phyloP scores from a whole-genome alignment of 2,113 vertebrate genomes.

The Onychorhynchus coronatus region DNA sequence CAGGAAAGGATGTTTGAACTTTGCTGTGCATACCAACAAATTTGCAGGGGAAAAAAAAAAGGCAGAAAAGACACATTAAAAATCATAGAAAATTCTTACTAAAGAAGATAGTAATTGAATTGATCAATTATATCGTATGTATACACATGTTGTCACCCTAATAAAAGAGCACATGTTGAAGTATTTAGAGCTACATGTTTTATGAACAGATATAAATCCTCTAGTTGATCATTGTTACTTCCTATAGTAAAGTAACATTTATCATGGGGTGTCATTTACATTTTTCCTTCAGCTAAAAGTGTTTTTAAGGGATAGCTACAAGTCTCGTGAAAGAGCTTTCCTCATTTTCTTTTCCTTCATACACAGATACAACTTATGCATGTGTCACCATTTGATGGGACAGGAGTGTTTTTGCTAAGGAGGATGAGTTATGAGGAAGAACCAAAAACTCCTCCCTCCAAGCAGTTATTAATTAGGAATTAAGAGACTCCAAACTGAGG shows the following conservation, averaged over 20 bases:
- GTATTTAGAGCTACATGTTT: background rate
- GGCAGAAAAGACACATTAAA: background rate
- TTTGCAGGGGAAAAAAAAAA: background rate
- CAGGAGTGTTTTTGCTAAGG: no score
- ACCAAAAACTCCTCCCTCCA: no score
- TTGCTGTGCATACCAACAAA: background rate
- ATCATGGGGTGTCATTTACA: background rate
- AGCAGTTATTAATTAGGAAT: no score
- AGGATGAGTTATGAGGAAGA: no score
- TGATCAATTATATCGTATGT: background rate
- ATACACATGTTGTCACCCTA: background rate
- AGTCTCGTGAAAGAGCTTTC: background rate
- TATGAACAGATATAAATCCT: background rate
- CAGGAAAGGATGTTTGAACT: background rate
- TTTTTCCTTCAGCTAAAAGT: background rate
- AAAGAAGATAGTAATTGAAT: background rate
- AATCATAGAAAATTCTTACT: background rate
- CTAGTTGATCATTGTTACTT: background rate
- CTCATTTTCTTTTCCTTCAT: background rate
- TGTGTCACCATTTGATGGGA: no score
- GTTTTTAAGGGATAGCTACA: background rate
- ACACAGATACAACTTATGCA: background rate
- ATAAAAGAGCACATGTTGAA: background rate
- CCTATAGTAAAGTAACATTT: background rate
- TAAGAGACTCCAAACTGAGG: no score